A percentile compares a stretch with the other conserved stretches of the same genome.
phyloP scores from a whole-genome alignment of 1,140 invertebrate genomes.

The Gonatopus flavifemur region DNA sequence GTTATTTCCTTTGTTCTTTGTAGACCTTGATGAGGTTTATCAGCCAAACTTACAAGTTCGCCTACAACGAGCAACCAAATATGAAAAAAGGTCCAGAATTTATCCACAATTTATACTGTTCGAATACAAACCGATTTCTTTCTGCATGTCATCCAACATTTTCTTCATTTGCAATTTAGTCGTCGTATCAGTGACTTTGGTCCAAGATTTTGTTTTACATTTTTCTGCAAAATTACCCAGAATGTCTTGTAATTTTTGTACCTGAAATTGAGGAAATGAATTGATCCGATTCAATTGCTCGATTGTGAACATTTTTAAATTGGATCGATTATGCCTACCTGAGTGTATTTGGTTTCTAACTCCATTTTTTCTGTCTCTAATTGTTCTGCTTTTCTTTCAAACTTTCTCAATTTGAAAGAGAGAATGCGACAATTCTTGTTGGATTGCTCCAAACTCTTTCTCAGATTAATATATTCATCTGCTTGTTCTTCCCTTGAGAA shows the following conservation, averaged over 20 bases:
- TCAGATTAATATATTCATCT: slow-evolving; percentile 92
- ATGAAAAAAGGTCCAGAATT: background rate
- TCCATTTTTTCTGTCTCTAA: slow-evolving; percentile 82
- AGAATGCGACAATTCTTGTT: slow-evolving; percentile 98
- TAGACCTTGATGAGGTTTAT: too few relatives aligned
- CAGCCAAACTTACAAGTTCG: too few relatives aligned
- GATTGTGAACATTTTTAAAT: slow-evolving; percentile 3
- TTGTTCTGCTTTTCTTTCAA: slow-evolving; percentile 87
- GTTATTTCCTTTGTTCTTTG: too few relatives aligned
- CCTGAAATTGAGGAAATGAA: slow-evolving; percentile 46
- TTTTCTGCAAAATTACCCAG: slow-evolving; percentile 66
- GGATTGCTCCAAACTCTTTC: slow-evolving; percentile 91
- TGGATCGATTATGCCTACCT: slow-evolving; percentile 52
- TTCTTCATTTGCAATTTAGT: slow-evolving; percentile 73
- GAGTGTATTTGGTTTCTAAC: slow-evolving; percentile 69
- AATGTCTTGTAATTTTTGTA: slow-evolving; percentile 63
- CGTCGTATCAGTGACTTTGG: slow-evolving; percentile 70
- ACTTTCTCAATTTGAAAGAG: slow-evolving; percentile 96
- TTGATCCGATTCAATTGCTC: too few relatives aligned
- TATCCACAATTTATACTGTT: slow-evolving; percentile 8
- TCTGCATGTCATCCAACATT: slow-evolving; percentile 78
- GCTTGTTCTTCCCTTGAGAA: slow-evolving; percentile 89
- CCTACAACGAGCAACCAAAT: too few relatives aligned
- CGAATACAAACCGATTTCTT: slow-evolving; percentile 73
- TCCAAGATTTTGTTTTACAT: slow-evolving; percentile 66